Percentiles rank a stretch among this genome's conserved stretches.
Conservation (phyloP, 2,797 vertebrate species). For the Gallinago solitaria region DNA sequence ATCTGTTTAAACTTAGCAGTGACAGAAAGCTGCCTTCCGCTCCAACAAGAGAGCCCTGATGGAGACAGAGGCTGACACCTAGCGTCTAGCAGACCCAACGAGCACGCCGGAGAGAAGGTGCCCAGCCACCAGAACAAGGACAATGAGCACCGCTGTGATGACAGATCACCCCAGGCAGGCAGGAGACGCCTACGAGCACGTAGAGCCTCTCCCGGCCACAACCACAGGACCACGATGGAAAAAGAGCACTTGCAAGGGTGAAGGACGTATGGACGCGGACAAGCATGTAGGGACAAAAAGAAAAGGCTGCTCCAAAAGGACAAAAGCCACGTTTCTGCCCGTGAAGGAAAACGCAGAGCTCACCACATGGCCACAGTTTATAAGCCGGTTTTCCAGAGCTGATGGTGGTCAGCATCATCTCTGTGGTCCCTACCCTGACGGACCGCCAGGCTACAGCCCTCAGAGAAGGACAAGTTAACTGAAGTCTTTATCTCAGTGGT, state of each 20-base stretch:
- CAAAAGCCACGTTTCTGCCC: neutral
- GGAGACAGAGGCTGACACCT: constrained; percentile 75
- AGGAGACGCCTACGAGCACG: neutral
- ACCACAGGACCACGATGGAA: neutral
- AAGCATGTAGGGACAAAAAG: rapidly evolving
- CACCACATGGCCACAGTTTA: neutral
- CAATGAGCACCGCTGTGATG: neutral
- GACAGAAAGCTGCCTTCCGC: constrained; percentile 64
- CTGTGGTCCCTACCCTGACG: neutral
- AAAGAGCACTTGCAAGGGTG: neutral
- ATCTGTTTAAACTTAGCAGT: constrained; percentile 73
- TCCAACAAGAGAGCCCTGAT: constrained; percentile 1
- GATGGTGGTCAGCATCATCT: neutral
- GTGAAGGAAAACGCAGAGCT: neutral
- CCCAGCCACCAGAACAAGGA: neutral
- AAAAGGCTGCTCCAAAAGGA: neutral
- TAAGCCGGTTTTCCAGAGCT: neutral
- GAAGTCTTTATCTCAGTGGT: neutral
- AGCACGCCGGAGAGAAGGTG: neutral
- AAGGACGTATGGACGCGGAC: rapidly evolving
- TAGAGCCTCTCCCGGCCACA: neutral
- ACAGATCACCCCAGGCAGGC: neutral
- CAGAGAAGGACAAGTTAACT: neutral
- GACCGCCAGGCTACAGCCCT: neutral
- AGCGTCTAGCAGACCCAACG: constrained; percentile 54